Conservation (phyloP, 2,113 vertebrate genomes). For the Anarrhichthys ocellatus region DNA sequence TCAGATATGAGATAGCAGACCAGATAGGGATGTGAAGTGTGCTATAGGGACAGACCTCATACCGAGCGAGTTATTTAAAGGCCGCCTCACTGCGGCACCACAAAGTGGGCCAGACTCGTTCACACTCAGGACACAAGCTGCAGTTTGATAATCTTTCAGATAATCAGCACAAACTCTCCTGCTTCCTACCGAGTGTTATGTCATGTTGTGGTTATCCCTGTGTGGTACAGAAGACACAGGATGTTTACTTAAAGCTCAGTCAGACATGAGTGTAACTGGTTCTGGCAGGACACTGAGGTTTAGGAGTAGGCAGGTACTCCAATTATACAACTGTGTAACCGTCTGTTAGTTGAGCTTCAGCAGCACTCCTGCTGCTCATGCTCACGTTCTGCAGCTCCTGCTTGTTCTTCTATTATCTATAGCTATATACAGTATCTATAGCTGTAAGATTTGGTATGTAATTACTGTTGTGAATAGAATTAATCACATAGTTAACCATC, state of each 20-base stretch:
- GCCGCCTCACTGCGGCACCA: constrained; percentile 54
- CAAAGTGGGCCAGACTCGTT: constrained; percentile 67
- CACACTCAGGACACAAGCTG: constrained; percentile 28
- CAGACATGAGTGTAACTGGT: not conserved
- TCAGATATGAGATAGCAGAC: constrained; percentile 48
- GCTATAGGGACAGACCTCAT: constrained; percentile 41
- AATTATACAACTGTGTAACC: constrained; percentile 41
- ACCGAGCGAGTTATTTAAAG: constrained; percentile 75
- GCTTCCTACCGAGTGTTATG: constrained; percentile 26
- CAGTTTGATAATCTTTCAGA: constrained; percentile 45
- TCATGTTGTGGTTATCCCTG: constrained; percentile 18
- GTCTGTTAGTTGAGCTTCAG: constrained; percentile 36
- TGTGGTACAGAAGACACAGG: constrained; percentile 9
- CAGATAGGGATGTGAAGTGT: constrained; percentile 61
- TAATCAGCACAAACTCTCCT: constrained; percentile 14
- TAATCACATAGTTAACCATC: not conserved
- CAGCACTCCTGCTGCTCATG: constrained; percentile 35
- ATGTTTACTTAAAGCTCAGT: constrained; percentile 36
- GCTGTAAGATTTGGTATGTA: not conserved
- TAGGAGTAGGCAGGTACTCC: constrained; percentile 43
- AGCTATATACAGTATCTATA: not conserved
- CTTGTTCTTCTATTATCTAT: constrained; percentile 29
- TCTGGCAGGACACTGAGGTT: constrained; percentile 41
- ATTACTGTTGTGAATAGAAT: not conserved
- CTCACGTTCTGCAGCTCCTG: constrained; percentile 11